These are phyloP conservation scores for Spheniscus humboldti DNA, from an alignment of 2,797 vertebrate species.

Conservation along the genomic window DNA sequence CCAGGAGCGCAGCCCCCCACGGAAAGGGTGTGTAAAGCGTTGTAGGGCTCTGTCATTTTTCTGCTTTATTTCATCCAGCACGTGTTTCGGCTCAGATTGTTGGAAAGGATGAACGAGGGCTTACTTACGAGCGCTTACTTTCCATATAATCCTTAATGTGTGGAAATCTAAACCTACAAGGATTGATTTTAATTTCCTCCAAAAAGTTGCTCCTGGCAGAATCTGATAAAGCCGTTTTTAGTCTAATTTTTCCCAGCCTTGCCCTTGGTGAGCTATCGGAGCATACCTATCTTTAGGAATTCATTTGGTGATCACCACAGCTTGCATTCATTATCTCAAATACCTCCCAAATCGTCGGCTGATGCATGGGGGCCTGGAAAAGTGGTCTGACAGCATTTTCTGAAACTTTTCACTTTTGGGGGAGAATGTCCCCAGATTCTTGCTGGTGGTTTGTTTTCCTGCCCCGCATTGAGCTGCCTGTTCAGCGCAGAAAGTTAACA, in stretches of 20 bases:
- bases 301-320: conserved; percentile 3
- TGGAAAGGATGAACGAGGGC: background rate
- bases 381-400: conserved; percentile 17
- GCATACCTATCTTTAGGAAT: conserved; percentile 25
- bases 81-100: background rate
- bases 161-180: conserved; percentile 31
- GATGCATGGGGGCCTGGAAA: background rate
- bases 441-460: background rate
- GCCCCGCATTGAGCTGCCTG: background rate
- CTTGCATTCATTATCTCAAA: conserved; percentile 50
- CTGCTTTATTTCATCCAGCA: background rate
- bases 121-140: background rate
- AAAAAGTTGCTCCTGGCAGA: conserved; percentile 45
- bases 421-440: background rate
- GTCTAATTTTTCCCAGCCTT: conserved; percentile 47
- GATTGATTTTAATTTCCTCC: conserved; percentile 60
- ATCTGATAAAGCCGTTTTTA: conserved; percentile 47
- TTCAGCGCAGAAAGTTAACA: background rate
- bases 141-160: background rate
- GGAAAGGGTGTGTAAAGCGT: background rate
- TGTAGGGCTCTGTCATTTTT: background rate
- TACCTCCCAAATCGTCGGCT: conserved; percentile 9
- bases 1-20: background rate
- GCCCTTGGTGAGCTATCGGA: background rate
- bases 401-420: background rate